Base-by-base conservation (phyloP, 2,888 invertebrate genomes). In the Drosophila aldrichi region DNA sequence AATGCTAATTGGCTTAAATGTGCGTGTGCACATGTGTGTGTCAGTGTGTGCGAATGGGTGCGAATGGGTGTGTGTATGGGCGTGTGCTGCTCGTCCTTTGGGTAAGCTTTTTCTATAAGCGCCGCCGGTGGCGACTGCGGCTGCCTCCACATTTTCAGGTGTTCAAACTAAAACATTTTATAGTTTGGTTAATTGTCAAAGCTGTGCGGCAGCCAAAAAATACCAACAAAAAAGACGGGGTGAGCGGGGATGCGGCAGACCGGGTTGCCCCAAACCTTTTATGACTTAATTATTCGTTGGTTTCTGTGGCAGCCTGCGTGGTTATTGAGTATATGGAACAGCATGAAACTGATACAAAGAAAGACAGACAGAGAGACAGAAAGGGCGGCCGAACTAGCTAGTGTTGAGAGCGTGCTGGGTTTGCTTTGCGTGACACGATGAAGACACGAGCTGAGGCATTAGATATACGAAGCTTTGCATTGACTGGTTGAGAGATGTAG, bases 1-100 rank as follows among this genome's bases (percentile, higher is more conserved):
- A 89, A 87, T 87, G 86, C 90, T 88, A 87, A 87, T 87, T 87
- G 90, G 86, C 86, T 89, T 89, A 89, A 89, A 85, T 88, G 90
- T 88, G 79, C 73, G 78, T 74, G 64, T 64, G 59, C 55, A 36
- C 36, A 36, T 70, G 36, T 60, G 43, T 60, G 66, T 60, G 48
- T 36, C 58, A n/a, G n/a, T 56, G 43, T 43, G 44, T 52, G 54
- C 2, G 20, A 38, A 16, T 56, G 10, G 49, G 44, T 52, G 54
- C 2, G 20, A 38, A 16, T 56, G 10, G 49, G 65, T 62, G 61
- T 60, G n/a, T 38, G 46, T 59, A 57, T 55, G 54, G 61, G 63
- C 36, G 49, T 66, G 64, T 61, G 63, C 16, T 59, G 63, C 16
- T 20, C 32, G 79, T 82, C 77, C 76, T 72, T 43, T 68, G 73